Conservation (phyloP, 2,113 vertebrate species). For the Pygoscelis adeliae region DNA sequence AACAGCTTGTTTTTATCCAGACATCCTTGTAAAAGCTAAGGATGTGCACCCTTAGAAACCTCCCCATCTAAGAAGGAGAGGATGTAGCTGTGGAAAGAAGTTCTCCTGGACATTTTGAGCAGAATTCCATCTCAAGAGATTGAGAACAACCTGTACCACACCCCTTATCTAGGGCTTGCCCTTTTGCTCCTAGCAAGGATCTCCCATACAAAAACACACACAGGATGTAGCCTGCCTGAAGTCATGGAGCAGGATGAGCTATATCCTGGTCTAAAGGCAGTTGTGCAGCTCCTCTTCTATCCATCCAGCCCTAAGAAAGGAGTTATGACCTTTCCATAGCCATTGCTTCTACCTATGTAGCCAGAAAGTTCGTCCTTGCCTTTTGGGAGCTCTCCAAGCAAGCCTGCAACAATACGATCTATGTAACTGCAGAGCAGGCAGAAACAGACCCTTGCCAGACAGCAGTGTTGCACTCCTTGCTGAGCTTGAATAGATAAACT, state of each 20-base stretch:
- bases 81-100: background rate
- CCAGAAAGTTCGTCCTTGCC: background rate
- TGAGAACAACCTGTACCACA: background rate
- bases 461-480: background rate
- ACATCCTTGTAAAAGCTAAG: background rate
- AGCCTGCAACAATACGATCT: background rate
- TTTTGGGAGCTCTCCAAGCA: background rate
- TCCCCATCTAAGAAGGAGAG: background rate
- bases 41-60: background rate
- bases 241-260: background rate
- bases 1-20: background rate
- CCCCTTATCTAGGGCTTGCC: background rate
- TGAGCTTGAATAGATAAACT: background rate
- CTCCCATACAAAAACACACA: background rate
- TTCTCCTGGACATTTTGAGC: background rate
- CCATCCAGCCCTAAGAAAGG: background rate
- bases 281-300: background rate
- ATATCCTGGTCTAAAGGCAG: background rate
- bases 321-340: background rate
- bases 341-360: background rate
- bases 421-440: background rate
- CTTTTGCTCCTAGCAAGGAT: background rate
- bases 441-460: background rate
- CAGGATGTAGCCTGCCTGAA: background rate
- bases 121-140: background rate